Evolutionary conservation across 2,113 vertebrate species (phyloP), one percentile per base, ranked within the genome.

Genomic region (Rattus rattus): DNA sequence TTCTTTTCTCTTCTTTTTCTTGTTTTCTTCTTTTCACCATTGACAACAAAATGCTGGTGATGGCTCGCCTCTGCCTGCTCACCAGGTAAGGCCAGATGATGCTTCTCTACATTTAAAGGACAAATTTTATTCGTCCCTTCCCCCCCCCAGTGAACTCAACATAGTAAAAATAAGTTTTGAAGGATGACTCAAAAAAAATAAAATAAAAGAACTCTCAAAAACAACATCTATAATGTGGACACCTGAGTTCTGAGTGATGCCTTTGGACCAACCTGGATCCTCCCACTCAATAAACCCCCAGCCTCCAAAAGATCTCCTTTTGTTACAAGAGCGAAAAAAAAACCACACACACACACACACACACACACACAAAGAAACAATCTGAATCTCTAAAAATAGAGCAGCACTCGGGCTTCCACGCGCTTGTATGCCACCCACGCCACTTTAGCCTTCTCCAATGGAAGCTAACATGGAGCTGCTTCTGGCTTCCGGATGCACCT

Each of bases 71-170:
- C 76, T 61, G 19, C 70, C 91, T 22, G 36, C 88, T 95, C 88
- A 75, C 90, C 96, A 96, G 96, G 95, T 91, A 94, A 97, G 85
- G 65, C 92, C 96, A 97, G 88, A 98, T 95, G 96, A 97, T 24
- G 4, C 81, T 30, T 61, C 70, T 95, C 59, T 93, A 14, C 81
- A 97, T 92, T 90, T 93, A 94, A 95, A 96, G 94, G 95, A 93
- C 95, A 96, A 96, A 73, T 94, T 79, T 81, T 91, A 96, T 54
- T 96, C 92, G 43, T 43, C 43, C 43, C 43, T 3, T 3, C 52
- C 52, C 7, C 52, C 86, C 88, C 92, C 92, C 85, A 61, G 65
- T 91, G 61, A 88, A 91, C 88, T 61, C 49, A 94, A 56, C 59
- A 90, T 72, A 95, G 89, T 87, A 95, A 59, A 96, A 97, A 77